phyloP scores from a whole-genome alignment of 2,113 vertebrate species.

The Alethe diademata region DNA sequence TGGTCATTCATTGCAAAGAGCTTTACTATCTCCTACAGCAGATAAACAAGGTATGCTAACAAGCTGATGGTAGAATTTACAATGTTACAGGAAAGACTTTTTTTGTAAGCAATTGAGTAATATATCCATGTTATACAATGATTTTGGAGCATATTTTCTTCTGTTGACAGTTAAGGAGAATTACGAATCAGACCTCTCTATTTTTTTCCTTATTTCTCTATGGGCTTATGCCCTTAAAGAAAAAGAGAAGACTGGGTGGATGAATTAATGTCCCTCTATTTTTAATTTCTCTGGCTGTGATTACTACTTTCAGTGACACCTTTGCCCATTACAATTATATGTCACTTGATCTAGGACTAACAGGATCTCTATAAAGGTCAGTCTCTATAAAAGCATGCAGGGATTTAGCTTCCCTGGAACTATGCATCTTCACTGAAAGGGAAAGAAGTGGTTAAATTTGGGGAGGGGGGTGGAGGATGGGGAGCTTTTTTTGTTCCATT shows the following conservation, averaged over 20 bases:
- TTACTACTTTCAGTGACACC: neutral
- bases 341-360: neutral
- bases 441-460: neutral
- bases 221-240: neutral
- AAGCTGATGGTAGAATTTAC: neutral
- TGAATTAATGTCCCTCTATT: neutral
- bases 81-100: neutral
- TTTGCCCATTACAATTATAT: neutral
- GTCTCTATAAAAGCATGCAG: neutral
- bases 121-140: neutral
- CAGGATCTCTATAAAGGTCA: neutral
- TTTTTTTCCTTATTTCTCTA: neutral
- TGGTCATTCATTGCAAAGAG: neutral
- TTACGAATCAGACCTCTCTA: neutral
- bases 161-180: neutral
- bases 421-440: neutral
- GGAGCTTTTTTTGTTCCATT: neutral
- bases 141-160: neutral
- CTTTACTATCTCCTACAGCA: neutral
- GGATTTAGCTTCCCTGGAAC: neutral
- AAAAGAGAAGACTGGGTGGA: neutral
- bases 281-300: neutral
- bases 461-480: rapidly evolving
- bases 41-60: neutral
- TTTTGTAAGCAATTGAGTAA: neutral